These are phyloP conservation scores for Antheraea assamensis DNA, from an alignment of 2,888 invertebrate genomes.

Conservation along the genomic window DNA sequence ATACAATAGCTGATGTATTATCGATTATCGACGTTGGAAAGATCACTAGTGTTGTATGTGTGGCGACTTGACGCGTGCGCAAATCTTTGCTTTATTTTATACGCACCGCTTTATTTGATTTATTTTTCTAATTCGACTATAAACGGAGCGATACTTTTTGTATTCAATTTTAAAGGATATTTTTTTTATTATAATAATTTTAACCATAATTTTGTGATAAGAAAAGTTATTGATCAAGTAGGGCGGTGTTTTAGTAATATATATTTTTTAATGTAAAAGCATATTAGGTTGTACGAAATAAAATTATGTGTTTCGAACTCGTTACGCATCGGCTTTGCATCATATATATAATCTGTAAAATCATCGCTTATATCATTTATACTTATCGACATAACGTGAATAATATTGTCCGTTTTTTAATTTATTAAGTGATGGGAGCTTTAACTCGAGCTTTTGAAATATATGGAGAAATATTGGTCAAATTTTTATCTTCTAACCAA, in stretches of 20 bases:
- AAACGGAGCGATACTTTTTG: not conserved
- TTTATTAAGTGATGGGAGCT: not conserved
- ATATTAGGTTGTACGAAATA: not conserved
- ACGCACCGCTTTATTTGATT: constrained; percentile 5
- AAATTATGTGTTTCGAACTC: not conserved
- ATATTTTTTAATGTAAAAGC: not conserved
- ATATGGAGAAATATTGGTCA: not conserved
- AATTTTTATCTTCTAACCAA: not conserved
- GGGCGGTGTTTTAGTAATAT: constrained; percentile 5
- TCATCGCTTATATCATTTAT: not conserved
- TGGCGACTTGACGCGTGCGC: not conserved
- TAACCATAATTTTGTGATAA: not conserved
- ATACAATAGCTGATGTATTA: not conserved
- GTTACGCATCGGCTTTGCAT: not conserved
- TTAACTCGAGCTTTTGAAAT: not conserved
- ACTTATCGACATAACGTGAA: not conserved
- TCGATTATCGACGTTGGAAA: constrained; percentile 1
- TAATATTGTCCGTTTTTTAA: not conserved
- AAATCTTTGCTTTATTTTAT: not conserved
- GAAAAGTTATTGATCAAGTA: not conserved
- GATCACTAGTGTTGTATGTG: constrained; percentile 5
- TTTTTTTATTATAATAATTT: not conserved
- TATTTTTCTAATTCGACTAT: not conserved
- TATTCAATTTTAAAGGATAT: not conserved
- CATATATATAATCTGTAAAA: not conserved